phyloP scores from a whole-genome alignment of 2,113 vertebrate genomes.

The Gambusia holbrooki region DNA sequence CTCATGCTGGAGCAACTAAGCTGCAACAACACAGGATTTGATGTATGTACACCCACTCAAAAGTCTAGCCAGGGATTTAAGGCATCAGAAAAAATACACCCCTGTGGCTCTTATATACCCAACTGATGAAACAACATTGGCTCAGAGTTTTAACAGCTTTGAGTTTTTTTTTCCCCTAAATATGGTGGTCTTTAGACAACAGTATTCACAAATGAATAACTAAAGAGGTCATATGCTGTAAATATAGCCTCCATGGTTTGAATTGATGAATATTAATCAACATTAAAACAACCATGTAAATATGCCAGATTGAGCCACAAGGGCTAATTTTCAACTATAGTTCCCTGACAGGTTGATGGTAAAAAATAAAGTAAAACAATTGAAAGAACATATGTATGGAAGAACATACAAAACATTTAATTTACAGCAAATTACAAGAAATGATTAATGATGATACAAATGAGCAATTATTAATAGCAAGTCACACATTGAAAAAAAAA shows the following conservation, averaged over 20 bases:
- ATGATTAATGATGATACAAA: too few relatives aligned
- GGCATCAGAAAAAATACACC: conserved; percentile 20
- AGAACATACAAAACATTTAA: too few relatives aligned
- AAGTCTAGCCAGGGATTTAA: conserved; percentile 48
- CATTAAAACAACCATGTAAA: too few relatives aligned
- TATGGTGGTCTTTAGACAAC: not conserved
- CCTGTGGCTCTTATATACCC: conserved; percentile 25
- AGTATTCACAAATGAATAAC: not conserved
- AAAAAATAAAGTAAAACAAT: too few relatives aligned
- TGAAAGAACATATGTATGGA: too few relatives aligned
- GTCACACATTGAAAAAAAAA: too few relatives aligned
- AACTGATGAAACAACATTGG: not conserved
- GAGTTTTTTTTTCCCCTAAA: not conserved
- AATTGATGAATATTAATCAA: too few relatives aligned
- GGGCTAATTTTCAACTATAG: too few relatives aligned
- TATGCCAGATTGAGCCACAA: too few relatives aligned
- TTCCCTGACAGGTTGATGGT: too few relatives aligned
- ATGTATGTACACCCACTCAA: conserved; percentile 46
- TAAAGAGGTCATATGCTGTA: not conserved
- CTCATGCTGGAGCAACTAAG: conserved; percentile 38
- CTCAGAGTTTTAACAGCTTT: conserved; percentile 18
- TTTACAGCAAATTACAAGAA: too few relatives aligned
- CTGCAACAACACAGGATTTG: conserved; percentile 51
- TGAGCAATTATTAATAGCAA: too few relatives aligned
- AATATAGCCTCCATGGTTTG: not conserved